Base-by-base conservation (phyloP, 2,113 vertebrate genomes). In the Aix galericulata region DNA sequence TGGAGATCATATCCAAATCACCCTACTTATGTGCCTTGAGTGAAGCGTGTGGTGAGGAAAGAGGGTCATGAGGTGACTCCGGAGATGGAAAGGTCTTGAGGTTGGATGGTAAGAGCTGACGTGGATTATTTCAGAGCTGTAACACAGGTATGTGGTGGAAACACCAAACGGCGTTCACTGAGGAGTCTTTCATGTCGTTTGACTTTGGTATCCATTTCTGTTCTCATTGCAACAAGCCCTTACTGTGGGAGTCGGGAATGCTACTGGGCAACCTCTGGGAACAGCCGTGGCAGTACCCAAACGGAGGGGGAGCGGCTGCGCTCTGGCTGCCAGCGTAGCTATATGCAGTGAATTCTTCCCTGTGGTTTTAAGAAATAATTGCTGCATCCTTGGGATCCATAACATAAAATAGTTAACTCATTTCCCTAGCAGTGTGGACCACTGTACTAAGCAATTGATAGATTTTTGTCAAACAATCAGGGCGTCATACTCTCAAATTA, bases 291-390 rank as follows among this genome's bases (percentile, higher is more conserved):
- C 0, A 0, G 50, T 72, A 29, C 62, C 63, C 68, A 3, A 3
- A 10, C 8, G 4, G n/a, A 58, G n/a, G 1, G 3, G 38, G 79
- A 4, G 52, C 3, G 2, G 67, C 82, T 52, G 50, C 81, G 80
- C 80, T 0, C 0, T 10, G 44, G 68, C 79, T 58, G 52, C 53
- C 34, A 13, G 2, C 5, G 0, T 6, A 48, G 52, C 68, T 34
- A 31, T 22, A 10, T 16, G 38, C 56, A 26, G 53, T 1, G 1
- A n/a, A 40, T 48, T 40, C 69, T 84, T 52, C 38, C 36, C 53
- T 82, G 27, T 50, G 88, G 11, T 53, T 78, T 66, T 62, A 12
- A 40, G 38, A 36, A 56, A 3, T 32, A 17, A 26, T 44, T 62
- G 32, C 44, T 4, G 0, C 13, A 5, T 82, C 75, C 64, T 31